Conservation (phyloP, 1,140 invertebrate species). For the Zaprionus gabonicus region DNA sequence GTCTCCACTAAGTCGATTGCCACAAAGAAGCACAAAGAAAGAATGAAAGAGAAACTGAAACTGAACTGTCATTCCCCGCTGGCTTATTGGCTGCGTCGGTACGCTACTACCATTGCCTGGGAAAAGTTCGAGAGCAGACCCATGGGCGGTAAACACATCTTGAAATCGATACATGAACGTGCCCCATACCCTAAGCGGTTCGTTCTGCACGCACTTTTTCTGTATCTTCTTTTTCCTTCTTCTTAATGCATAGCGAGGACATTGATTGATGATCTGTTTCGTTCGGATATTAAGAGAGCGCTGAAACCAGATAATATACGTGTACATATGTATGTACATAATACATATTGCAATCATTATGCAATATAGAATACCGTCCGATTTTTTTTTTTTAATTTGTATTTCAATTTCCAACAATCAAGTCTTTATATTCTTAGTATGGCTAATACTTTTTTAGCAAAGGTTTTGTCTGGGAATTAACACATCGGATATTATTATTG, state of each 20-base stretch:
- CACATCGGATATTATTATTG: neutral
- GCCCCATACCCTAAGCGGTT: constrained; percentile 5
- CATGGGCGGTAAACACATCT: constrained; percentile 10
- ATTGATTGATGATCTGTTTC: neutral
- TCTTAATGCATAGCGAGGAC: constrained; percentile 1
- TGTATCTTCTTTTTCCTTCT: neutral
- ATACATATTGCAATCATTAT: neutral
- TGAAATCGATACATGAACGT: constrained; percentile 38
- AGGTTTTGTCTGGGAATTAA: neutral
- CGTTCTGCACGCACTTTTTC: neutral
- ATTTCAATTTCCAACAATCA: neutral
- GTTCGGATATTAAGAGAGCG: neutral
- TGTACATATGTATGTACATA: too few relatives aligned
- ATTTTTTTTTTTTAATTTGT: neutral
- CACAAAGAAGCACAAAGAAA: constrained; percentile 3
- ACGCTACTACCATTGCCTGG: constrained; percentile 10
- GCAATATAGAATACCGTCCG: neutral
- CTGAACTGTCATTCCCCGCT: constrained; percentile 51
- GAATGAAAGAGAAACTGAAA: constrained; percentile 45
- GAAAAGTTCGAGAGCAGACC: constrained; percentile 23
- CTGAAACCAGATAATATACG: too few relatives aligned
- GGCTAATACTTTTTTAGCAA: neutral
- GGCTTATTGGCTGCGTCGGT: constrained; percentile 26
- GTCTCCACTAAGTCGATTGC: constrained; percentile 7
- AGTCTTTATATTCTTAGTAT: neutral